Conservation (phyloP, 2,113 vertebrate genomes). For the Pseudolaguvia tuberculata region DNA sequence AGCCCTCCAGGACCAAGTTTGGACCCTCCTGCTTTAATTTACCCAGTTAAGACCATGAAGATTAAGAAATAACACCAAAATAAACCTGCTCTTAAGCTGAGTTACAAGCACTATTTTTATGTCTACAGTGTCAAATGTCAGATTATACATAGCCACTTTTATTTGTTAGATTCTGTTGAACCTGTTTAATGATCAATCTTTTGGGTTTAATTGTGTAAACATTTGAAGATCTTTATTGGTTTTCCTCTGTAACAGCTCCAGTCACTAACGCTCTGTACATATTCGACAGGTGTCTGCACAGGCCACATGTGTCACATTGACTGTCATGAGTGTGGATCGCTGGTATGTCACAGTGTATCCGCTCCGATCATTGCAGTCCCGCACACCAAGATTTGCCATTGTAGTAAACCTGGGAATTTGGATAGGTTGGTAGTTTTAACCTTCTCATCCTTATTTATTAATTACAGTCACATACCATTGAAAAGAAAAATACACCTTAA, state of each 20-base stretch:
- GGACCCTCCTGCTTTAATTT: no score
- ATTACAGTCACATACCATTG: neutral
- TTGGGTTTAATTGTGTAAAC: no score
- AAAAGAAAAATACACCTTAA: neutral
- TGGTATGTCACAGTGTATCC: slow-evolving; percentile 67
- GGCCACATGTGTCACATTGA: slow-evolving; percentile 65
- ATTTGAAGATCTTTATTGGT: neutral
- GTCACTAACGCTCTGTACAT: neutral
- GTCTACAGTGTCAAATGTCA: no score
- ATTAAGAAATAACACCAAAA: no score
- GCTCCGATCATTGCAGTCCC: slow-evolving; percentile 60
- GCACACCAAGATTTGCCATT: slow-evolving; percentile 61
- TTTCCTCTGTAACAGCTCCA: neutral
- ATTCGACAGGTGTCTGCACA: slow-evolving; percentile 64
- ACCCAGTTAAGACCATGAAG: no score
- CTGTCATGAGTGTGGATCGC: slow-evolving; percentile 67
- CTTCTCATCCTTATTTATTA: neutral
- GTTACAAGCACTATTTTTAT: no score
- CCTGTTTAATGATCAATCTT: no score
- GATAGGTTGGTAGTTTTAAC: slow-evolving; percentile 55
- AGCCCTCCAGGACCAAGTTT: no score
- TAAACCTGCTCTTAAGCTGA: no score
- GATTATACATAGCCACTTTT: no score
- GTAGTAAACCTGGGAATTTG: slow-evolving; percentile 63
- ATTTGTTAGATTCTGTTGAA: no score